Conservation (phyloP, 2,888 invertebrate genomes). For the Exephanes ischioxanthus region DNA sequence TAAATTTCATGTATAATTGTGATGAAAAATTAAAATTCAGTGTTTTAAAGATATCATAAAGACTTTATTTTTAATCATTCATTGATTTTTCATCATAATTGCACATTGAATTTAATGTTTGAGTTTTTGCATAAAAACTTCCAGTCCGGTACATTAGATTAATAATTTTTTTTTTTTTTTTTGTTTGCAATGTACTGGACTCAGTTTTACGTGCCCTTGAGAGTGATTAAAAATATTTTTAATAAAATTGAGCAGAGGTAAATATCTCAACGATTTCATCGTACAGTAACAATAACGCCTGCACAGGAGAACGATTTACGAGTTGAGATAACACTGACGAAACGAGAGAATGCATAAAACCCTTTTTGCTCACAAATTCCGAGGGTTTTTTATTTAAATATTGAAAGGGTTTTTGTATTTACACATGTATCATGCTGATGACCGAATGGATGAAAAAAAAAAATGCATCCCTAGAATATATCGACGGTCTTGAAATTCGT, state of each 20-base stretch:
- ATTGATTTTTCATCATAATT: no score
- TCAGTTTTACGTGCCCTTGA: not conserved
- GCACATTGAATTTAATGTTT: no score
- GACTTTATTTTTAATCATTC: no score
- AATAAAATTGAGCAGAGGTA: not conserved
- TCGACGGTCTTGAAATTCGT: not conserved
- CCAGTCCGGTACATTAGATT: no score
- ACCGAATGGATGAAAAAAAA: not conserved
- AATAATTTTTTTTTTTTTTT: no score
- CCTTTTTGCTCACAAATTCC: not conserved
- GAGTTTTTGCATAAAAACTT: no score
- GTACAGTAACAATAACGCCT: not conserved
- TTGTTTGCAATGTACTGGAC: no score
- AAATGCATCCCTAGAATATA: not conserved
- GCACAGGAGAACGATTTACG: not conserved
- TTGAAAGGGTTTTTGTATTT: not conserved
- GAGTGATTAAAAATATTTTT: not conserved
- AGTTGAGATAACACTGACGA: not conserved
- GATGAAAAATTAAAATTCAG: no score
- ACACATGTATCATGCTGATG: conserved; percentile 16
- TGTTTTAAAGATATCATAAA: no score
- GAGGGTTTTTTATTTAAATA: not conserved
- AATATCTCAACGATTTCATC: not conserved
- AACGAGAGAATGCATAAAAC: not conserved
- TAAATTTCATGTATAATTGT: no score